These are phyloP conservation scores for Saturnia pavonia DNA, from an alignment of 2,888 invertebrate genomes.

Conservation along the genomic window DNA sequence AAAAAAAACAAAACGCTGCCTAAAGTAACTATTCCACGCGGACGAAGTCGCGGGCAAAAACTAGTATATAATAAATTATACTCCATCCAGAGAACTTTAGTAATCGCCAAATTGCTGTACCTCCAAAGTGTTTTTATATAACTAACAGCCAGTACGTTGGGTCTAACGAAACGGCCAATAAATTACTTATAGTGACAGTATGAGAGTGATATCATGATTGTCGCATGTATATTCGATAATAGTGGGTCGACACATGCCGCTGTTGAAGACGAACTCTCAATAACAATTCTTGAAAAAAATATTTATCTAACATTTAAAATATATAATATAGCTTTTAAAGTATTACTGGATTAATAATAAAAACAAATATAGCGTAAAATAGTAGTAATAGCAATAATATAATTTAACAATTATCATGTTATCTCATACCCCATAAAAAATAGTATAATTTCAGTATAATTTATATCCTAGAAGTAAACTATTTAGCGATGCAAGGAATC, in stretches of 20 bases:
- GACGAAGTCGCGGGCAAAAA: no score
- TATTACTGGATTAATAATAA: neutral
- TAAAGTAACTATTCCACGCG: no score
- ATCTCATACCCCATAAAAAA: no score
- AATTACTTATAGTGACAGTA: conserved; percentile 61
- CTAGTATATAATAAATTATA: conserved; percentile 44
- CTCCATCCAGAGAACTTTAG: conserved; percentile 35
- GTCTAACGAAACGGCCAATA: conserved; percentile 59
- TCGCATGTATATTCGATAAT: conserved; percentile 65
- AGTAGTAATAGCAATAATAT: no score
- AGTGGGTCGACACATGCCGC: conserved; percentile 55
- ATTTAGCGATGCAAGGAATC: neutral
- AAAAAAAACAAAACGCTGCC: no score
- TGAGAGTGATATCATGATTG: conserved; percentile 62
- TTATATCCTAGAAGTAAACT: neutral
- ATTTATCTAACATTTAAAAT: no score
- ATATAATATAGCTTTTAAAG: neutral
- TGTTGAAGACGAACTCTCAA: conserved; percentile 32
- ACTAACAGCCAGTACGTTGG: conserved; percentile 42
- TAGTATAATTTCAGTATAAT: no score
- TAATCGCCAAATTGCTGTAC: conserved; percentile 46
- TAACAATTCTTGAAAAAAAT: conserved; percentile 23
- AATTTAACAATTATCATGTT: no score
- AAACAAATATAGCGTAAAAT: no score
- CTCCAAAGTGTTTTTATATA: conserved; percentile 48